These are phyloP conservation scores for Sarcophaga carnaria DNA, from an alignment of 2,888 invertebrate species.

Conservation along the genomic window DNA sequence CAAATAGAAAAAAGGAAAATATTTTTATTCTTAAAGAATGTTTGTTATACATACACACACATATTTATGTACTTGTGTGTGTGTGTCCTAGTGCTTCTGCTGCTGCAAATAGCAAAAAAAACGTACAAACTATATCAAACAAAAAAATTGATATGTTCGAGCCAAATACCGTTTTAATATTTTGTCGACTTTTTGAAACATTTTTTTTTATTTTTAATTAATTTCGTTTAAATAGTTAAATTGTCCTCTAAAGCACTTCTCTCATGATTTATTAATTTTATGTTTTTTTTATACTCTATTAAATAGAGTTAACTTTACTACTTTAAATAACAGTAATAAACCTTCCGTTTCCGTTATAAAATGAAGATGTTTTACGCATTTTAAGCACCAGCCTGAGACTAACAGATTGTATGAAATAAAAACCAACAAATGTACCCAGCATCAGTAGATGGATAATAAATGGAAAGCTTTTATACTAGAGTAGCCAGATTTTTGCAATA, in stretches of 20 bases:
- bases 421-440: conserved; percentile 49
- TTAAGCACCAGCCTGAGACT: conserved; percentile 60
- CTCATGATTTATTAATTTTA: neutral
- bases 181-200: neutral
- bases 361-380: conserved; percentile 9
- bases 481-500: conserved; percentile 23
- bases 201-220: neutral
- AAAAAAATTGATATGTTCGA: conserved; percentile 4
- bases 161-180: neutral
- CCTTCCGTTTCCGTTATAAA: conserved; percentile 6
- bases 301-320: conserved; percentile 3
- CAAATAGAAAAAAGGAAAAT: neutral
- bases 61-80: neutral
- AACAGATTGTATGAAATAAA: conserved; percentile 32
- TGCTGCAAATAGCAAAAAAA: conserved; percentile 23
- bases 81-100: neutral
- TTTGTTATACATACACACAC: conserved; percentile 43
- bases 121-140: conserved; percentile 10
- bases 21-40: conserved; percentile 37
- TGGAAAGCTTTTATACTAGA: conserved; percentile 42
- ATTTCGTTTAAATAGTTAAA: neutral
- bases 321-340: conserved; percentile 37
- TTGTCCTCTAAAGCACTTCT: neutral
- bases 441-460: conserved; percentile 39
- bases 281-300: neutral